Conservation (phyloP, 2,113 vertebrate genomes). For the Rhinopithecus roxellana region DNA sequence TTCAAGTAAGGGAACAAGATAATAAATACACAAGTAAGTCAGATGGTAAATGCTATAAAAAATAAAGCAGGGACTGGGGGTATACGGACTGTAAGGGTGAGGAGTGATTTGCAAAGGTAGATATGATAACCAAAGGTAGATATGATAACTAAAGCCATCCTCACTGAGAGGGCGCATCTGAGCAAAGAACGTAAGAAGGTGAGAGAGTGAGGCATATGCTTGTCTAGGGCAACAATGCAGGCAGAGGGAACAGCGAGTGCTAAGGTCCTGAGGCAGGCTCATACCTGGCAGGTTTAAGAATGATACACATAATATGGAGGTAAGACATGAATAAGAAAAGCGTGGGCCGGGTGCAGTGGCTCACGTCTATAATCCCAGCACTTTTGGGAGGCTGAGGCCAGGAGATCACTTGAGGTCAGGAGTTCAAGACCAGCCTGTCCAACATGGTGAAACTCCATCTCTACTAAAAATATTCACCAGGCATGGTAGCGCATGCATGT, state of each 20-base stretch:
- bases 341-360: background rate
- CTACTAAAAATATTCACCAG: background rate
- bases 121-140: background rate
- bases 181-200: background rate
- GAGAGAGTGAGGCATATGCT: fast-evolving
- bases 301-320: background rate
- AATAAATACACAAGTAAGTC: background rate
- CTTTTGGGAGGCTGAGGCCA: background rate
- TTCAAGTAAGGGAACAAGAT: background rate
- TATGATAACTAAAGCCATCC: background rate
- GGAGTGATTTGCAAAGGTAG: background rate
- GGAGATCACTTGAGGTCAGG: background rate
- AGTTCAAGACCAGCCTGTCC: too few relatives aligned
- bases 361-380: background rate
- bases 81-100: fast-evolving
- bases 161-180: background rate
- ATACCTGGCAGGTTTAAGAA: background rate
- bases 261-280: background rate
- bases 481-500: background rate
- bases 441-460: too few relatives aligned
- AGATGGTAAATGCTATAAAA: background rate
- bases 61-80: background rate
- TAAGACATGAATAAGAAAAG: background rate
- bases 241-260: background rate
- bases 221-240: background rate